Evolutionary conservation across 2,888 invertebrate species (phyloP).

Genomic region (Oxytorus armatus): DNA sequence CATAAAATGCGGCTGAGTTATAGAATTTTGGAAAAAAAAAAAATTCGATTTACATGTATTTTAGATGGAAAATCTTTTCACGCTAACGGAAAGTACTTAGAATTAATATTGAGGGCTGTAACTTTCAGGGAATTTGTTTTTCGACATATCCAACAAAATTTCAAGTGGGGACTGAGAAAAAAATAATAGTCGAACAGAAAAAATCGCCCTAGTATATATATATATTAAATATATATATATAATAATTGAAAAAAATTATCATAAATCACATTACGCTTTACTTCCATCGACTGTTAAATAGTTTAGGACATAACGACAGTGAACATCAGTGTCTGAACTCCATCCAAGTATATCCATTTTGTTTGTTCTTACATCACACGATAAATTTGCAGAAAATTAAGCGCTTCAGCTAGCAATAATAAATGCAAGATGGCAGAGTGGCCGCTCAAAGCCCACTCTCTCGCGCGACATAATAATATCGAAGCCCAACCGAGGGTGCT

Average conservation of each 20-base stretch:
- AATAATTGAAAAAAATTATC: conserved; percentile 60
- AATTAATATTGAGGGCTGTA: too few relatives aligned
- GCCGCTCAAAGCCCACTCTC: not conserved
- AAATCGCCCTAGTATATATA: too few relatives aligned
- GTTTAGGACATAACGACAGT: conserved; percentile 35
- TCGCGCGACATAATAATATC: not conserved
- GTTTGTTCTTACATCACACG: not conserved
- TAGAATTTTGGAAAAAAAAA: too few relatives aligned
- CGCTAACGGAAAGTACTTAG: too few relatives aligned
- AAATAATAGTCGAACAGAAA: too few relatives aligned
- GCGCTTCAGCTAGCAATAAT: not conserved
- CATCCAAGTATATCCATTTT: not conserved
- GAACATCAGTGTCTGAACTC: conserved; percentile 13
- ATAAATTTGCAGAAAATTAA: conserved; percentile 20
- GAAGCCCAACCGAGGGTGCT: conserved; percentile 18
- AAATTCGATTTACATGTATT: too few relatives aligned
- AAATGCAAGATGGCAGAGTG: conserved; percentile 4
- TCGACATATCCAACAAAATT: not conserved
- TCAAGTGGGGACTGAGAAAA: too few relatives aligned
- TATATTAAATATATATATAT: too few relatives aligned
- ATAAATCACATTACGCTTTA: conserved; percentile 72
- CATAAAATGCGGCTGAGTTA: too few relatives aligned
- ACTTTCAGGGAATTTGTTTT: not conserved
- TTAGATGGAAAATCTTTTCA: too few relatives aligned
- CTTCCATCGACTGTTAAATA: conserved; percentile 24